These are phyloP conservation scores for Zaprionus davidi DNA, from an alignment of 1,140 invertebrate genomes.

Conservation along the genomic window DNA sequence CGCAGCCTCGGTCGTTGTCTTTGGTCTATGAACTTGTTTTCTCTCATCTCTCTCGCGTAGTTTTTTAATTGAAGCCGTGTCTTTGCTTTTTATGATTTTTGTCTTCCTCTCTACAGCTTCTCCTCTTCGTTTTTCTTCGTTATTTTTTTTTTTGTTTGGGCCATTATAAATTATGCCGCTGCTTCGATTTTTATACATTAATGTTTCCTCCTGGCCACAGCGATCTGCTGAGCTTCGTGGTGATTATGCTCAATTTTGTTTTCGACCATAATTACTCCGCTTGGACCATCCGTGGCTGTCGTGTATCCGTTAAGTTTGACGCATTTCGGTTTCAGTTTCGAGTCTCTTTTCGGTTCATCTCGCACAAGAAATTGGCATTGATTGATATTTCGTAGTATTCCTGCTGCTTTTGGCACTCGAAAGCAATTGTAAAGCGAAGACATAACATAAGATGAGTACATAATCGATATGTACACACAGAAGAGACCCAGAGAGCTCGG, in stretches of 20 bases:
- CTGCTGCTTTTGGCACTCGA: constrained; percentile 37
- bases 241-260: constrained; percentile 82
- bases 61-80: constrained; percentile 81
- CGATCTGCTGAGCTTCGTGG: constrained; percentile 40
- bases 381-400: constrained; percentile 69
- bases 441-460: constrained; percentile 14
- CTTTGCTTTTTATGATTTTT: constrained; percentile 62
- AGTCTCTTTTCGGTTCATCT: constrained; percentile 44
- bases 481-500: neutral
- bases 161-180: constrained; percentile 65
- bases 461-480: constrained; percentile 9
- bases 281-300: constrained; percentile 31
- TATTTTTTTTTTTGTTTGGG: constrained; percentile 47
- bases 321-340: neutral
- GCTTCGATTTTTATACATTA: constrained; percentile 77
- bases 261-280: constrained; percentile 76
- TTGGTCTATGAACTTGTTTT: constrained; percentile 81
- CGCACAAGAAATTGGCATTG: constrained; percentile 76
- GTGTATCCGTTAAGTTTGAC: constrained; percentile 41
- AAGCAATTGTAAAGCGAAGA: constrained; percentile 32
- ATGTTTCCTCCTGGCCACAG: constrained; percentile 45
- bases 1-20: constrained; percentile 64
- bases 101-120: constrained; percentile 29
- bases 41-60: constrained; percentile 43
- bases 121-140: constrained; percentile 23